A percentile compares a stretch with the other conserved stretches of the same genome.
Evolutionary conservation across 2,888 invertebrate species (phyloP).

Genomic region (Spodoptera exigua): DNA sequence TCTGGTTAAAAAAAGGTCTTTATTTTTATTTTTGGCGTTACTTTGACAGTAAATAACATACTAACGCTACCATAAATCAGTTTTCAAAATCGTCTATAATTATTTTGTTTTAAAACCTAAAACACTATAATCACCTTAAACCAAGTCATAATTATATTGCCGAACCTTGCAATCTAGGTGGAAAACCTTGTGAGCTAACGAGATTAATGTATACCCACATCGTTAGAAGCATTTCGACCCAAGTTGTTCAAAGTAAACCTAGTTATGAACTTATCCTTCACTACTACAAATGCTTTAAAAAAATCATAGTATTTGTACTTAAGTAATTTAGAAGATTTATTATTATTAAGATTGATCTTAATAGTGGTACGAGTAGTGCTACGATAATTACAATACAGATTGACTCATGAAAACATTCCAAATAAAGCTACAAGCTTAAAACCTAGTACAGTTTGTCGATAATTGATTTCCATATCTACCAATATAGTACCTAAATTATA

Average conservation of each 20-base stretch:
- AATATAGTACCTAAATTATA: no score
- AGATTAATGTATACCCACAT: conserved; percentile 49
- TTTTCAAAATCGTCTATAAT: no score
- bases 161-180: conserved; percentile 47
- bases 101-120: not conserved
- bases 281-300: conserved; percentile 37
- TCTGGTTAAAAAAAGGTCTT: no score
- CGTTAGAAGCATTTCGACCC: conserved; percentile 31
- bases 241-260: conserved; percentile 42
- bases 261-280: conserved; percentile 51
- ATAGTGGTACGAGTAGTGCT: conserved; percentile 4
- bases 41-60: no score
- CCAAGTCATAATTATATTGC: conserved; percentile 18
- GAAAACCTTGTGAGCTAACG: conserved; percentile 51
- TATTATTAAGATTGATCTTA: not conserved
- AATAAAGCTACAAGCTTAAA: conserved; percentile 2
- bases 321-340: conserved; percentile 6
- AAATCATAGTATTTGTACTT: conserved; percentile 3
- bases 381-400: no score
- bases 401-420: conserved; percentile 26
- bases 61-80: no score
- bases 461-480: not conserved
- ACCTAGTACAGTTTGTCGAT: not conserved
- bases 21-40: no score
- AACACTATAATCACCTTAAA: conserved; percentile 7